Evolutionary conservation across 2,888 invertebrate species (phyloP), one percentile per base, ranked within the genome.

Genomic region (Cantharis rustica): DNA sequence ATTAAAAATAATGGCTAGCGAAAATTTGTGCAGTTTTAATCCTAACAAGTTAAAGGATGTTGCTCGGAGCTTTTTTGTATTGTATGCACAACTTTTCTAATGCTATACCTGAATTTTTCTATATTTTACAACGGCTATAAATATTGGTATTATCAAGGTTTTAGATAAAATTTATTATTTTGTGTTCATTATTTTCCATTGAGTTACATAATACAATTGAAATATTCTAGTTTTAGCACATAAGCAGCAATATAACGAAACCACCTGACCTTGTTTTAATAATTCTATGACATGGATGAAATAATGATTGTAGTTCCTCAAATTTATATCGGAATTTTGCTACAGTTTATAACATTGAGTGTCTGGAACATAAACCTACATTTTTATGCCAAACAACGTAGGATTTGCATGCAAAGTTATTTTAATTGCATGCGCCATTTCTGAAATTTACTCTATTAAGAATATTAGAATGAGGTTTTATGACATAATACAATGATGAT

Each of bases 301-400:
- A 47, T 47, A 47, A 47, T n/a, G n/a, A 47, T 47, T 47, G 47
- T n/a, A n/a, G 47, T 47, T 47, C 47, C 47, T 47, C 47, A 47
- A 47, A n/a, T 47, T n/a, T 47, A 47, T 47, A n/a, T 47, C n/a
- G 47, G 47, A 47, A 47, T 47, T 27, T 31, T 13, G 31, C 13
- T 27, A 27, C 27, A 27, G 11, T 27, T 27, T 11, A 47, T 47
- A 47, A n/a, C n/a, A n/a, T 47, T 47, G 47, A 47, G 64, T 66
- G 64, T 66, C 64, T 66, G 64, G 64, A 17, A 66, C 23, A 66
- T 66, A 66, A 66, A 66, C 64, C 64, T 23, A 66, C 64, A 66
- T 66, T 66, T 16, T 66, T 66, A 47, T n/a, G n/a, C 1, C n/a
- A n/a, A 47, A n/a, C n/a, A 9, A n/a, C 47, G 47, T 47, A 47